Evolutionary conservation across 2,888 invertebrate species (phyloP).

Genomic region (Lasioglossum oenotherae): DNA sequence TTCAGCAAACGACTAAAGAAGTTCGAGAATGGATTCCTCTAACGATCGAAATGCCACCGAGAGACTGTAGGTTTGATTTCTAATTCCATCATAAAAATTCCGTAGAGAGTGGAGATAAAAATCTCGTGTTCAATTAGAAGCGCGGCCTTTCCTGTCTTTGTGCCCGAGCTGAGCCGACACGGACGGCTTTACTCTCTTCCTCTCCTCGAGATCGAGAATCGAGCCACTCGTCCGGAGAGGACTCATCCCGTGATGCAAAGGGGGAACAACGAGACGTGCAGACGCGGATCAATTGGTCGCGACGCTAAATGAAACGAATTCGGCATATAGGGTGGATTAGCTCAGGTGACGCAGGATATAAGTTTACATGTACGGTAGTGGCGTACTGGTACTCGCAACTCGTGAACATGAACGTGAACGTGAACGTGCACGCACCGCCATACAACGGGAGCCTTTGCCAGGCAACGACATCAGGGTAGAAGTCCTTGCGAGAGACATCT

Average conservation of each 20-base stretch:
- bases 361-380: not conserved
- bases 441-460: constrained; percentile 41
- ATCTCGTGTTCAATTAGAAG: constrained; percentile 11
- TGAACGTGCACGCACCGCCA: not conserved
- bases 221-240: not conserved
- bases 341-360: constrained; percentile 15
- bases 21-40: not conserved
- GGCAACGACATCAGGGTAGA: constrained; percentile 77
- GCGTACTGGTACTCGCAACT: not conserved
- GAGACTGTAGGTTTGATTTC: constrained; percentile 17
- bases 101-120: constrained; percentile 7
- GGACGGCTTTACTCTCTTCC: not conserved
- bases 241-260: constrained; percentile 25
- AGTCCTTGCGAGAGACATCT: constrained; percentile 82
- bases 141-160: not conserved
- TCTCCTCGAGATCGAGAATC: constrained; percentile 5
- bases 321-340: constrained; percentile 40
- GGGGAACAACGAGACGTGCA: constrained; percentile 7
- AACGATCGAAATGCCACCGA: not conserved
- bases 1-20: not conserved
- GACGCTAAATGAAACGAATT: not conserved
- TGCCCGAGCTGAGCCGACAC: constrained; percentile 5
- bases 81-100: constrained; percentile 53
- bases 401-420: not conserved
- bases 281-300: not conserved